These are phyloP conservation scores for Miopithecus talapoin DNA, from an alignment of 2,797 vertebrate genomes.

Conservation along the genomic window DNA sequence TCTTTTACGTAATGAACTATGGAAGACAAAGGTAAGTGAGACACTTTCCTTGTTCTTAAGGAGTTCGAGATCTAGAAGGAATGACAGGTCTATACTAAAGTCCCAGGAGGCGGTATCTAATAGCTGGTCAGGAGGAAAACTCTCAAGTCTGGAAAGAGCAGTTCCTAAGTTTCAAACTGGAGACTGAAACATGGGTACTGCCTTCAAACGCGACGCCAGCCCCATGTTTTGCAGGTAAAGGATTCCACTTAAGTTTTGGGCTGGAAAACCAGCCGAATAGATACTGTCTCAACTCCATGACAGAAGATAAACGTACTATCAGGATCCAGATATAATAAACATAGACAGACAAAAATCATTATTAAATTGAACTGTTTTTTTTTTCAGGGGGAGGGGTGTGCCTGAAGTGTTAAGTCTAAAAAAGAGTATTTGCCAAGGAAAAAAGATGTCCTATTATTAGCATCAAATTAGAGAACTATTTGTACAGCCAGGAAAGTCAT, in stretches of 20 bases:
- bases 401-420: not conserved
- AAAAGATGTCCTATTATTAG: not conserved
- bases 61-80: not conserved
- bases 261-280: not conserved
- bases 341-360: not conserved
- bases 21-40: not conserved
- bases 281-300: not conserved
- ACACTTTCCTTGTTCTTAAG: not conserved
- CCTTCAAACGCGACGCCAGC: not conserved
- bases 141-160: not conserved
- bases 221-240: not conserved
- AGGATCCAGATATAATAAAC: not conserved
- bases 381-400: not conserved
- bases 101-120: not conserved
- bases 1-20: not conserved
- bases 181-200: not conserved
- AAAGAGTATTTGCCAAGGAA: not conserved
- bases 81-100: not conserved
- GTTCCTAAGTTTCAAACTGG: not conserved
- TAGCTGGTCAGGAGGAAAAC: not conserved
- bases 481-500: not conserved
- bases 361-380: not conserved
- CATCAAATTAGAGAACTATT: conserved; percentile 23
- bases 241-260: not conserved
- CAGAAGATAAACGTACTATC: not conserved